A percentile compares a stretch with the other conserved stretches of the same genome.
phyloP scores from a whole-genome alignment of 2,888 invertebrate species.

The Griposia aprilina region DNA sequence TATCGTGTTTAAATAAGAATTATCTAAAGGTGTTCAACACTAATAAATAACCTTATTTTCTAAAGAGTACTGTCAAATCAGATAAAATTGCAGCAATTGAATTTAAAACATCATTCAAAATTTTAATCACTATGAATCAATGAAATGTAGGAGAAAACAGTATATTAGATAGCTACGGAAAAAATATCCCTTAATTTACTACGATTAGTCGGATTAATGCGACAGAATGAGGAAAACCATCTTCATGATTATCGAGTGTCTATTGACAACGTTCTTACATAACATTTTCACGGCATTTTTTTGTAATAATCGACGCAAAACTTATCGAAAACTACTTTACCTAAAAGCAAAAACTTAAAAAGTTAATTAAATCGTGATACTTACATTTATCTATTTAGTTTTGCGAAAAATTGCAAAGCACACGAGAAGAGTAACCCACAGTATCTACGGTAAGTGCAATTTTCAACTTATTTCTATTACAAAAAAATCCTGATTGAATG shows the following conservation, averaged over 20 bases:
- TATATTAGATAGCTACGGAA: too few relatives aligned
- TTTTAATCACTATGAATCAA: neutral
- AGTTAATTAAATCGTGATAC: constrained; percentile 46
- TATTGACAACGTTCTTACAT: constrained; percentile 70
- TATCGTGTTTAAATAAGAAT: neutral
- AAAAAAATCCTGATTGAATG: neutral
- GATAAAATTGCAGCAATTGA: constrained; percentile 24
- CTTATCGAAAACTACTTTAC: neutral
- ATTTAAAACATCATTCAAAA: constrained; percentile 11
- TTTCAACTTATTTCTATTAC: constrained; percentile 58
- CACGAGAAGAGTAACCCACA: constrained; percentile 68
- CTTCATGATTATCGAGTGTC: constrained; percentile 38
- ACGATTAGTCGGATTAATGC: neutral
- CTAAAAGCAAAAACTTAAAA: neutral
- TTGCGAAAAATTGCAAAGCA: constrained; percentile 44
- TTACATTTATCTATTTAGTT: constrained; percentile 67
- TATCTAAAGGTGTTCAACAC: neutral
- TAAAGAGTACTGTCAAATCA: constrained; percentile 32
- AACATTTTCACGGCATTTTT: constrained; percentile 58
- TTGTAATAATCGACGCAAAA: neutral
- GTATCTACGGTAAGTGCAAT: constrained; percentile 60
- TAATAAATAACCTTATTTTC: too few relatives aligned
- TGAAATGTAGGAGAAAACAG: neutral
- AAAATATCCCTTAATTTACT: neutral
- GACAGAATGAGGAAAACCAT: constrained; percentile 33